A percentile compares a stretch with the other conserved stretches of the same genome.
Conservation (phyloP, 2,113 vertebrate genomes). For the Microtus montanus region DNA sequence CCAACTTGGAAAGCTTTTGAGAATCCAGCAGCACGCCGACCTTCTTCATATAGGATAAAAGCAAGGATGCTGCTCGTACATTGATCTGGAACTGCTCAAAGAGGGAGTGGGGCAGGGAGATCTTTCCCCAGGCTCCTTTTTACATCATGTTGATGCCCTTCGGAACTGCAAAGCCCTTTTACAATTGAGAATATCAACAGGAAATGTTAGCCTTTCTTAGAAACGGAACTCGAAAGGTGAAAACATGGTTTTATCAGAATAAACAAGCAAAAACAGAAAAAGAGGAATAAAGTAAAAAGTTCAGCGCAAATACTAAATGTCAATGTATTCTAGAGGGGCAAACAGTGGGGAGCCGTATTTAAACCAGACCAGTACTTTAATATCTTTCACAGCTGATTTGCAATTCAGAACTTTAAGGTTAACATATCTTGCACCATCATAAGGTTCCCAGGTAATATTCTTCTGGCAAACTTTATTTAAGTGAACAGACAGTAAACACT, state of each 20-base stretch:
- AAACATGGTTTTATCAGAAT: constrained; percentile 9
- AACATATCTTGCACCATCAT: not conserved
- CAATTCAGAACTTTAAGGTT: constrained; percentile 19
- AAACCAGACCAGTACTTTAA: not conserved
- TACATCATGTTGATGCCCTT: not conserved
- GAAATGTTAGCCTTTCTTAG: not conserved
- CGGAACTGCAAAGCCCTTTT: constrained; percentile 49
- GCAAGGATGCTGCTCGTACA: constrained; percentile 29
- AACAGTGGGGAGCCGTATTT: constrained; percentile 4
- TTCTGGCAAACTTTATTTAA: constrained; percentile 6
- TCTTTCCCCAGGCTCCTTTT: constrained; percentile 25
- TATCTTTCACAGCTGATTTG: constrained; percentile 38
- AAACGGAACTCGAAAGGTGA: not conserved
- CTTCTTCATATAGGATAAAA: constrained; percentile 75
- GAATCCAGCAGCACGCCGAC: constrained; percentile 34
- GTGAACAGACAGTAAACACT: constrained; percentile 2
- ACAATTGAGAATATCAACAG: constrained; percentile 16
- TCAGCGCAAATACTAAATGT: constrained; percentile 48
- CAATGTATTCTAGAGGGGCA: constrained; percentile 44
- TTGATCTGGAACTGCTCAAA: constrained; percentile 71
- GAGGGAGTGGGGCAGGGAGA: not conserved
- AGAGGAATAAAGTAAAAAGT: constrained; percentile 43
- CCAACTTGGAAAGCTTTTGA: constrained; percentile 71
- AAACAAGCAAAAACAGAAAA: not conserved
- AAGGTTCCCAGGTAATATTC: not conserved